A percentile compares a stretch with the other conserved stretches of the same genome.
phyloP scores from a whole-genome alignment of 2,888 invertebrate species.

The Trichogramma dendrolimi region DNA sequence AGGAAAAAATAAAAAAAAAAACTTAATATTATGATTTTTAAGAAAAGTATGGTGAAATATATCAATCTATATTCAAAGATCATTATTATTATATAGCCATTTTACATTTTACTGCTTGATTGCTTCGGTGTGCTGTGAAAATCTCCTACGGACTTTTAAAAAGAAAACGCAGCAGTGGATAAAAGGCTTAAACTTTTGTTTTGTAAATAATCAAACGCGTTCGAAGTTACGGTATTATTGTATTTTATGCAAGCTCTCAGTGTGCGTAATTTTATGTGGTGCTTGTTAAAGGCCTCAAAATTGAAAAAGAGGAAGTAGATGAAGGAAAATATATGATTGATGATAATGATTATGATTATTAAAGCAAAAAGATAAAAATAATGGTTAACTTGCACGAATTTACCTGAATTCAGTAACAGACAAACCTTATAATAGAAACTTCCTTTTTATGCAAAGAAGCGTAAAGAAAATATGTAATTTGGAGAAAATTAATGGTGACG shows the following conservation, averaged over 20 bases:
- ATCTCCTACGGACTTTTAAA: constrained; percentile 30
- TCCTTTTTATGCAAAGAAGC: constrained; percentile 17
- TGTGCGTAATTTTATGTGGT: constrained; percentile 33
- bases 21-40: constrained; percentile 27
- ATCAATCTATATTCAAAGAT: constrained; percentile 32
- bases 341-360: constrained; percentile 16
- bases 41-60: constrained; percentile 25
- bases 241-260: constrained; percentile 32
- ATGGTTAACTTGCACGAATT: constrained; percentile 22
- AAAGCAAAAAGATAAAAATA: constrained; percentile 5
- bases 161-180: constrained; percentile 29
- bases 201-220: constrained; percentile 47
- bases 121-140: constrained; percentile 37
- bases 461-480: constrained; percentile 16
- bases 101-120: constrained; percentile 31
- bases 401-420: constrained; percentile 21
- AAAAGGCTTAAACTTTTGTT: constrained; percentile 40
- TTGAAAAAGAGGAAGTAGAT: constrained; percentile 25
- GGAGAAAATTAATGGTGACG: constrained; percentile 25
- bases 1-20: constrained; percentile 22
- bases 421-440: constrained; percentile 3
- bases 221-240: constrained; percentile 38
- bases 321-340: constrained; percentile 23
- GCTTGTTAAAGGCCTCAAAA: constrained; percentile 33
- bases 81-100: constrained; percentile 31